Evolutionary conservation across 1,140 invertebrate genomes (phyloP).

Genomic region (Drosophila prosaltans): DNA sequence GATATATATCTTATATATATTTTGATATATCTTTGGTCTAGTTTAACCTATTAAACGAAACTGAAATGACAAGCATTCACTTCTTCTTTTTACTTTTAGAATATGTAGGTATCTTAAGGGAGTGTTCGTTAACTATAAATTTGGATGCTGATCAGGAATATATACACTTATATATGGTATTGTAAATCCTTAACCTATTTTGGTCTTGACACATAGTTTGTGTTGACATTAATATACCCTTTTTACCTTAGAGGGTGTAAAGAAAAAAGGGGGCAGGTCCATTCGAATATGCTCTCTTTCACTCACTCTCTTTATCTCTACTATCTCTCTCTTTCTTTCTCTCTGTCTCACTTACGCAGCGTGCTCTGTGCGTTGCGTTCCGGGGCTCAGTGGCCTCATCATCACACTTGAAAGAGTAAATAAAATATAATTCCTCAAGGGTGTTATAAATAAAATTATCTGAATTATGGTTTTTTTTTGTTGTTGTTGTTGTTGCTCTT

Average conservation of each 20-base stretch:
- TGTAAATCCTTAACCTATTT: no score
- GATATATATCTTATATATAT: no score
- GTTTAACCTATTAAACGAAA: no score
- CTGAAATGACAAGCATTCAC: no score
- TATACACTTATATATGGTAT: no score
- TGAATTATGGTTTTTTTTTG: conserved; percentile 82
- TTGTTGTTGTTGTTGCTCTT: conserved; percentile 30
- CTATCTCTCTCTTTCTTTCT: conserved; percentile 22
- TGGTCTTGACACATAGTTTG: neutral
- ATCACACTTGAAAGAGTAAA: conserved; percentile 82
- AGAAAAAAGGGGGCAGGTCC: conserved; percentile 45
- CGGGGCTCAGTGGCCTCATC: conserved; percentile 62
- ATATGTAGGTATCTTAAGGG: no score
- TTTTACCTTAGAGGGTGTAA: neutral
- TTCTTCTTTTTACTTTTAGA: no score
- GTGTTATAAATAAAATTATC: conserved; percentile 83
- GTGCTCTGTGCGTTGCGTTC: neutral
- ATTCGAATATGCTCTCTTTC: conserved; percentile 34
- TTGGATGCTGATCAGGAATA: no score
- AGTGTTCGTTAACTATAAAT: no score
- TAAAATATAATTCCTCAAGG: conserved; percentile 82
- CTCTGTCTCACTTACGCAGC: neutral
- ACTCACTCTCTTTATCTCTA: conserved; percentile 2
- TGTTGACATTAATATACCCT: conserved; percentile 3
- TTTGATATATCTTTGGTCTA: no score